Percentiles rank a stretch among this genome's conserved stretches.
These are phyloP conservation scores for Theonella swinhoei DNA, from an alignment of 37 sponge, comb jelly and placozoan genomes.

Conservation along the genomic window DNA sequence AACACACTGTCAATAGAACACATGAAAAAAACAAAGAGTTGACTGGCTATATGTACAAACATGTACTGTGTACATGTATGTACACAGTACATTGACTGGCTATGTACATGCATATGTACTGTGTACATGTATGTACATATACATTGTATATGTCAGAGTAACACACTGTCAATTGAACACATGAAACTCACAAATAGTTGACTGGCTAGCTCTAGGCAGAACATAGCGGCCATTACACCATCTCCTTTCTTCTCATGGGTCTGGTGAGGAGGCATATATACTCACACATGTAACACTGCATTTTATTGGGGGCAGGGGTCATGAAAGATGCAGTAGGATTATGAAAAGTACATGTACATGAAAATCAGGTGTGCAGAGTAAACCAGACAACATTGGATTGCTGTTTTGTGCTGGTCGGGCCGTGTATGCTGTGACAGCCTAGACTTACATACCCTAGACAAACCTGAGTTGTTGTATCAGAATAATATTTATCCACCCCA, in stretches of 20 bases:
- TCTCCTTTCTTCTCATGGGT: slow-evolving; percentile 50
- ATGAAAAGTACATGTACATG: not conserved
- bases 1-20: not conserved
- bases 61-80: not conserved
- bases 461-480: not conserved
- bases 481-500: not conserved
- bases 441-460: too few relatives aligned
- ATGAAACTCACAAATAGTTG: slow-evolving; percentile 19
- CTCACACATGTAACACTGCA: not conserved
- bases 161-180: not conserved
- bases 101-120: too few relatives aligned
- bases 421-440: not conserved
- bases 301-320: not conserved
- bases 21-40: not conserved
- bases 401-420: too few relatives aligned
- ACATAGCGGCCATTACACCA: slow-evolving; percentile 70
- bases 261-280: not conserved
- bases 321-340: not conserved
- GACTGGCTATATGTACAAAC: not conserved
- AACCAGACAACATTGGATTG: not conserved
- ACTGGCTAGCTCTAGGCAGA: slow-evolving; percentile 50
- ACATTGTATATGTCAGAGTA: not conserved
- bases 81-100: too few relatives aligned
- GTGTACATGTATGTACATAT: too few relatives aligned
- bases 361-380: not conserved